These are phyloP conservation scores for Ictalurus punctatus DNA, from an alignment of 2,113 vertebrate species.

Conservation along the genomic window DNA sequence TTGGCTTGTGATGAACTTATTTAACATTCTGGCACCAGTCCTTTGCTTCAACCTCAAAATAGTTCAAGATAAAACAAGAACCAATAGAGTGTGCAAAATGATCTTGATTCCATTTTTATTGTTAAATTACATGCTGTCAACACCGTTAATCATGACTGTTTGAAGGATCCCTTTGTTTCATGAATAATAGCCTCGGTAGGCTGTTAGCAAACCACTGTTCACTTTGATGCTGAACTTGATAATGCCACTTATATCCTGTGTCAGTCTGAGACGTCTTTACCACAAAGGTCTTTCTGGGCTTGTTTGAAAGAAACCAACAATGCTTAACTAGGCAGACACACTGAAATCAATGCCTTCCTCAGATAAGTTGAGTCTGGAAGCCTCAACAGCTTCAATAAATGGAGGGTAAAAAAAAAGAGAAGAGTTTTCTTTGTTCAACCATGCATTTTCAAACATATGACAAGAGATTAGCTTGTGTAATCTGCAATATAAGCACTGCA, in stretches of 20 bases:
- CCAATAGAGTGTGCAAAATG: not conserved
- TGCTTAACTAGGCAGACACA: not conserved
- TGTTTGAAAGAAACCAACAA: not conserved
- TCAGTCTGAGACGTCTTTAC: slow-evolving; percentile 17
- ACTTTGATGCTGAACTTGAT: slow-evolving; percentile 22
- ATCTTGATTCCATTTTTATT: slow-evolving; percentile 14
- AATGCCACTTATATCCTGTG: slow-evolving; percentile 13
- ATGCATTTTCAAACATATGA: slow-evolving; percentile 56
- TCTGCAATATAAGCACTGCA: slow-evolving; percentile 52
- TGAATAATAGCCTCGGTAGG: slow-evolving; percentile 17
- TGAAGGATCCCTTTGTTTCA: slow-evolving; percentile 35
- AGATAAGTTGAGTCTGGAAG: slow-evolving; percentile 22
- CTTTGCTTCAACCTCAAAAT: slow-evolving; percentile 2
- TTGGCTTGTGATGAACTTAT: not conserved
- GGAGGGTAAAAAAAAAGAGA: not conserved
- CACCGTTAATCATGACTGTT: slow-evolving; percentile 17
- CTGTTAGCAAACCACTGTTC: slow-evolving; percentile 21
- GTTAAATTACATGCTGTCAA: slow-evolving; percentile 35
- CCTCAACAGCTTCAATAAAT: slow-evolving; percentile 44
- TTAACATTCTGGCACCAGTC: slow-evolving; percentile 9
- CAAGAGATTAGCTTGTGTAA: slow-evolving; percentile 56
- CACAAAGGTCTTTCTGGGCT: not conserved
- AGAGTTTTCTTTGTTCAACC: slow-evolving; percentile 34
- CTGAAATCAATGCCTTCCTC: slow-evolving; percentile 31
- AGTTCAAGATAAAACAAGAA: not conserved